phyloP scores from a whole-genome alignment of 2,888 invertebrate genomes.

The Penaeus monodon region DNA sequence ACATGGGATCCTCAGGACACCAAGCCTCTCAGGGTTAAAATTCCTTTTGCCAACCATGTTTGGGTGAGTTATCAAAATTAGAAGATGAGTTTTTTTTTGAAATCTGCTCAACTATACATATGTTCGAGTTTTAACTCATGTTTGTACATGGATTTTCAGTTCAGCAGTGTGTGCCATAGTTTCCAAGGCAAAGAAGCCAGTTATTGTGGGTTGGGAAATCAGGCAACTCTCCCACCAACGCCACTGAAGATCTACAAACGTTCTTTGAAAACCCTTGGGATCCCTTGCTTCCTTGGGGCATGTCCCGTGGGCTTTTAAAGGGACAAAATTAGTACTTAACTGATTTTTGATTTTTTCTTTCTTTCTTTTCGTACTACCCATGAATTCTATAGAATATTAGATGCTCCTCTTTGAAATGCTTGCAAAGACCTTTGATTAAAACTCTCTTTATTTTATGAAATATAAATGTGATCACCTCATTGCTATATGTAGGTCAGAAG shows the following conservation, averaged over 20 bases:
- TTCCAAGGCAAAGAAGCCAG: constrained; percentile 72
- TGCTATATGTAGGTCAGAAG: constrained; percentile 66
- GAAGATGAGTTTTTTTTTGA: too few relatives aligned
- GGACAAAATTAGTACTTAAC: constrained; percentile 22
- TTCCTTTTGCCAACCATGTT: constrained; percentile 70
- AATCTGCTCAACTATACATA: too few relatives aligned
- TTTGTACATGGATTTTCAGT: constrained; percentile 68
- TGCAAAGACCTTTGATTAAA: too few relatives aligned
- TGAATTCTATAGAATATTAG: too few relatives aligned
- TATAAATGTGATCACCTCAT: too few relatives aligned
- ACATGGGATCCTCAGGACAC: constrained; percentile 71
- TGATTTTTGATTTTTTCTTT: background rate
- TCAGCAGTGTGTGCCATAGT: constrained; percentile 69
- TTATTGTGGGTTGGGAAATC: constrained; percentile 75
- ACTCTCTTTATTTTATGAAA: too few relatives aligned
- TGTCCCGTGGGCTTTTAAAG: constrained; percentile 75
- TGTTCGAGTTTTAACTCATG: background rate
- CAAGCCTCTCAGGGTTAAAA: constrained; percentile 71
- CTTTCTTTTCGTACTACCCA: too few relatives aligned
- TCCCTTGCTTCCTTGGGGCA: constrained; percentile 76
- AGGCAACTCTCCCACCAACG: constrained; percentile 73
- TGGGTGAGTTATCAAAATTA: constrained; percentile 68
- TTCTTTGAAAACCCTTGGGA: constrained; percentile 73
- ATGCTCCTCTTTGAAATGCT: too few relatives aligned
- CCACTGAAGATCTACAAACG: constrained; percentile 70